Evolutionary conservation across 2,113 vertebrate genomes (phyloP).

Genomic region (Grus americana): DNA sequence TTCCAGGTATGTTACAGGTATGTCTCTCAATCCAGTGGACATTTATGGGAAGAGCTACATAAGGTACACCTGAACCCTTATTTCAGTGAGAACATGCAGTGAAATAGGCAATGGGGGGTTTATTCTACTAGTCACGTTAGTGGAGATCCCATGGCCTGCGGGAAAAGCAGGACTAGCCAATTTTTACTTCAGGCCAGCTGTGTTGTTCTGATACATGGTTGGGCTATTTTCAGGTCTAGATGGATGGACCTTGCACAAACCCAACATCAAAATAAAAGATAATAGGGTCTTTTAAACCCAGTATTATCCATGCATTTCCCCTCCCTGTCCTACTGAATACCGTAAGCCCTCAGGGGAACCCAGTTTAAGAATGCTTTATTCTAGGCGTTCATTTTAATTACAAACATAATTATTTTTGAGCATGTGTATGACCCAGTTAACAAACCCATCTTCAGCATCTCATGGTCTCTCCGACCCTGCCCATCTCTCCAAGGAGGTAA

Average conservation of each 20-base stretch:
- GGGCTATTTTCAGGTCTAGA: not conserved
- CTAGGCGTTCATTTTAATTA: constrained; percentile 46
- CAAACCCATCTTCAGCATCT: constrained; percentile 19
- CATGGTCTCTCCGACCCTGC: constrained; percentile 1
- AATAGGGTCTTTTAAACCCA: not conserved
- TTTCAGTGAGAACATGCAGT: not conserved
- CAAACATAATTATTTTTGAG: constrained; percentile 25
- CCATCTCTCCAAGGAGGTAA: constrained; percentile 29
- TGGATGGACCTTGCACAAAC: not conserved
- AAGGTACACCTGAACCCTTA: not conserved
- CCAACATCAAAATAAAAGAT: constrained; percentile 15
- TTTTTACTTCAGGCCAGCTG: not conserved
- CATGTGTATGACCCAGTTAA: constrained; percentile 55
- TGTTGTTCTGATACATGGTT: not conserved
- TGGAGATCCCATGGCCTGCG: not conserved
- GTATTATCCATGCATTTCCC: not conserved
- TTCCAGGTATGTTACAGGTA: not conserved
- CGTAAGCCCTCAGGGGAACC: not conserved
- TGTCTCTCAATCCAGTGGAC: not conserved
- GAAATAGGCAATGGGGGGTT: not conserved
- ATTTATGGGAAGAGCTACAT: not conserved
- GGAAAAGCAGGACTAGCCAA: not conserved
- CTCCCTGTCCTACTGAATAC: not conserved
- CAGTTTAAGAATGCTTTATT: constrained; percentile 46
- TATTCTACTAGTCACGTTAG: not conserved